Evolutionary conservation across 2,888 invertebrate genomes (phyloP).

Genomic region (Metacarcinus magister): DNA sequence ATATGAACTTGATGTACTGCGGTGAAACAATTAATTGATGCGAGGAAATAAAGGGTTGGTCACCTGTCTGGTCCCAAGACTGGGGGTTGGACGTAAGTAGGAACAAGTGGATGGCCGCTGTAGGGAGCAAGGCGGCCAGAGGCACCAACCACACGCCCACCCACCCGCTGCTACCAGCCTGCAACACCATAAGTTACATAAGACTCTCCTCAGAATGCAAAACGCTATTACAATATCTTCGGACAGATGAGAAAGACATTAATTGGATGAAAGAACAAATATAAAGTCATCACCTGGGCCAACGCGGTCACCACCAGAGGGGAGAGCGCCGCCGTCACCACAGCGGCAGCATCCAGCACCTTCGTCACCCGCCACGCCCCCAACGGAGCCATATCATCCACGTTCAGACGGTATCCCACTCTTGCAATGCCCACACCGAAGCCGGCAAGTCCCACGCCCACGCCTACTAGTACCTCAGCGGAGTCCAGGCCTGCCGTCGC

Average conservation of each 20-base stretch:
- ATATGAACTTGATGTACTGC: neutral
- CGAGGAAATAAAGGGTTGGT: neutral
- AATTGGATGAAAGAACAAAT: neutral
- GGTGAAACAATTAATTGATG: neutral
- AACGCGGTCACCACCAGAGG: slow-evolving; percentile 62
- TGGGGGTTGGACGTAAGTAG: slow-evolving; percentile 60
- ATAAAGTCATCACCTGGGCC: slow-evolving; percentile 57
- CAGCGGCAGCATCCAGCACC: slow-evolving; percentile 35
- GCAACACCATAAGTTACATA: neutral
- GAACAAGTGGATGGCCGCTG: slow-evolving; percentile 56
- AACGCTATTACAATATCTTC: too few relatives aligned
- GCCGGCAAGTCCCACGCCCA: neutral
- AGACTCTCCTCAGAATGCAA: neutral
- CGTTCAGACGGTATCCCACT: slow-evolving; percentile 54
- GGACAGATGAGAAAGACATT: neutral
- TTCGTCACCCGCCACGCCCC: neutral
- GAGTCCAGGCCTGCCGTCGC: slow-evolving; percentile 55
- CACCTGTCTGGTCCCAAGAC: slow-evolving; percentile 70
- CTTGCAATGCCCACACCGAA: slow-evolving; percentile 57
- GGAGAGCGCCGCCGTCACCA: slow-evolving; percentile 7
- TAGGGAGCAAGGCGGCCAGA: slow-evolving; percentile 16
- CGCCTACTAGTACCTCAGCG: slow-evolving; percentile 29
- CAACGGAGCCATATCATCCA: slow-evolving; percentile 66
- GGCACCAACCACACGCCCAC: slow-evolving; percentile 68
- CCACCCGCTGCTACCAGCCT: slow-evolving; percentile 62